Conservation (phyloP, 2,113 vertebrate species). For the Anoplopoma fimbria region DNA sequence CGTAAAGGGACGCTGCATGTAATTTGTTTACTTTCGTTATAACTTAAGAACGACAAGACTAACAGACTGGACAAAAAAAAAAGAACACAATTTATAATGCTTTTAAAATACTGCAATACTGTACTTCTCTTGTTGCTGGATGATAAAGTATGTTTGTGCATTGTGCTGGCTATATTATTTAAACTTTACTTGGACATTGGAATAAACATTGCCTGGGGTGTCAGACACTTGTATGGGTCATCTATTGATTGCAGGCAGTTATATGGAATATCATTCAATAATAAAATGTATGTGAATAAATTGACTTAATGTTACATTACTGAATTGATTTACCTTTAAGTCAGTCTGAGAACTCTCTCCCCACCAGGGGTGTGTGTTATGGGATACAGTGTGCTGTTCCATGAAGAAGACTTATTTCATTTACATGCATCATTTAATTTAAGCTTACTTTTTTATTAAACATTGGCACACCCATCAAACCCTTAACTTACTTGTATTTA, state of each 20-base stretch:
- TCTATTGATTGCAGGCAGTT: not conserved
- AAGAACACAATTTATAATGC: not conserved
- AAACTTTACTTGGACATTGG: not conserved
- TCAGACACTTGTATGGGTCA: not conserved
- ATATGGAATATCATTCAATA: not conserved
- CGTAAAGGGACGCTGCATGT: constrained; percentile 24
- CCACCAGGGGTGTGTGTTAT: not conserved
- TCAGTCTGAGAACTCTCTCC: constrained; percentile 1
- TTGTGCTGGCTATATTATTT: not conserved
- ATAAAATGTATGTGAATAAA: not conserved
- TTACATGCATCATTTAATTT: constrained; percentile 13
- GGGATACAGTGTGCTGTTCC: not conserved
- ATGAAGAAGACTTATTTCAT: constrained; percentile 24
- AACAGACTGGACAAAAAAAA: not conserved
- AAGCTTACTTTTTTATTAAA: not conserved
- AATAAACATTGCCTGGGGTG: not conserved
- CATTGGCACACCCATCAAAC: not conserved
- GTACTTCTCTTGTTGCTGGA: not conserved
- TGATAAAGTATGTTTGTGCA: not conserved
- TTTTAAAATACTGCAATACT: not conserved
- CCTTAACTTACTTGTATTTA: not conserved
- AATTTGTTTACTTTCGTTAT: constrained; percentile 42
- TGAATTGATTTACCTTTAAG: constrained; percentile 5
- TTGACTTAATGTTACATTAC: not conserved
- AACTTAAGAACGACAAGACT: not conserved